phyloP scores from a whole-genome alignment of 1,140 invertebrate species.

The Orchestia grillus region DNA sequence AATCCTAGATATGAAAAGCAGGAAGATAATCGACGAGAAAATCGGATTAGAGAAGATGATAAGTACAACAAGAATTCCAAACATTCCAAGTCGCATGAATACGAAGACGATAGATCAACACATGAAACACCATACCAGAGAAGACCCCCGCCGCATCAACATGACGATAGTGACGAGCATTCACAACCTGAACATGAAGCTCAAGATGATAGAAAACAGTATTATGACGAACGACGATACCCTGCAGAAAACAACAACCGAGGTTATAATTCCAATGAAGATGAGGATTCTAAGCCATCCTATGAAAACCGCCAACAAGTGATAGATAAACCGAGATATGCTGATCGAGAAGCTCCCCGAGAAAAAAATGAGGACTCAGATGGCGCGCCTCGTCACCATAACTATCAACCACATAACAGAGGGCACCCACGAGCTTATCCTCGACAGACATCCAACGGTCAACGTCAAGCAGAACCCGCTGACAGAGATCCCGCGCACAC shows the following conservation, averaged over 20 bases:
- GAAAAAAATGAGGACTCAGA: not conserved
- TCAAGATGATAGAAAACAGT: not conserved
- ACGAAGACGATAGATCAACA: not conserved
- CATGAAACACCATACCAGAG: not conserved
- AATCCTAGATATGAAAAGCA: not conserved
- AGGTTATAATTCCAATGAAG: not conserved
- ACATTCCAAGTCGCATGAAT: not conserved
- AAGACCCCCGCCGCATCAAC: not conserved
- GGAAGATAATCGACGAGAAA: not conserved
- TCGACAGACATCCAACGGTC: not conserved
- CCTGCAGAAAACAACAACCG: not conserved
- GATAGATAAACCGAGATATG: not conserved
- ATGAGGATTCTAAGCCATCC: not conserved
- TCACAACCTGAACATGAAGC: not conserved
- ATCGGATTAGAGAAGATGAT: not conserved
- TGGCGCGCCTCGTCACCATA: not conserved
- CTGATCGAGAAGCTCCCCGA: not conserved
- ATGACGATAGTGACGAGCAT: not conserved
- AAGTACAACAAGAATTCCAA: not conserved
- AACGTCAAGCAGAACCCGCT: not conserved
- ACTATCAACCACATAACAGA: not conserved
- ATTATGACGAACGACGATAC: not conserved
- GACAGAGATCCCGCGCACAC: not conserved
- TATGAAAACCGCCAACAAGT: not conserved
- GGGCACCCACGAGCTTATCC: not conserved